Evolutionary conservation across 2,797 vertebrate genomes (phyloP), one percentile per base, ranked within the genome.

Genomic region (Rhynchonycteris naso): DNA sequence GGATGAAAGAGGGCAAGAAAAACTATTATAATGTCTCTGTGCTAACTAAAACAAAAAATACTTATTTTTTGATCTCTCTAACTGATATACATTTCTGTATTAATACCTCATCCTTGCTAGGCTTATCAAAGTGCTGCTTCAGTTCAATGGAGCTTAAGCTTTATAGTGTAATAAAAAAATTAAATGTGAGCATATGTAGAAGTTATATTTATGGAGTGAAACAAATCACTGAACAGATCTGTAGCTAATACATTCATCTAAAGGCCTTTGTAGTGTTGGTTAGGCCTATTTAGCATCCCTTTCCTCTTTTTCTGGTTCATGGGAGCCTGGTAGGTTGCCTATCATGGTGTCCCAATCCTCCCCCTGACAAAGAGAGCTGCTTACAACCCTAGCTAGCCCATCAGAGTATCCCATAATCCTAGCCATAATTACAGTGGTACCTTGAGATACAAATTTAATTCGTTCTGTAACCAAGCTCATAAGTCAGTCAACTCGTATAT

Each of bases 21-120:
- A 90, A 82, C 35, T 82, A 88, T 79, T 90, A 35, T 72, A 84
- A 84, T 71, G 22, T 92, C 52, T 90, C 28, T 66, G 30, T 58
- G 66, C 24, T 94, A 83, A 91, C 24, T 15, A 28, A 96, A 65
- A 24, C 9, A 95, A 90, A 50, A 92, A 96, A 88, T 58, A 86
- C 61, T 63, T 75, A 47, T 93, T 35, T 59, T 84, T 82, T 69
- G 35, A 52, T 74, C 7, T 90, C 50, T 65, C 18, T 78, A 68
- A 28, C 13, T 92, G 66, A 88, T 21, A 71, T 1, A 65, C 10
- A 75, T 59, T 90, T 90, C 74, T 94, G 12, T 72, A 79, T 75
- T 86, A 82, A 72, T 92, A 68, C 4, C 11, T 12, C 19, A 30
- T 56, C 50, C 95, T 71, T 80, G 24, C n/a, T 52, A 86, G 68